Conservation (phyloP, 2,888 invertebrate species). For the Catocala sponsa region DNA sequence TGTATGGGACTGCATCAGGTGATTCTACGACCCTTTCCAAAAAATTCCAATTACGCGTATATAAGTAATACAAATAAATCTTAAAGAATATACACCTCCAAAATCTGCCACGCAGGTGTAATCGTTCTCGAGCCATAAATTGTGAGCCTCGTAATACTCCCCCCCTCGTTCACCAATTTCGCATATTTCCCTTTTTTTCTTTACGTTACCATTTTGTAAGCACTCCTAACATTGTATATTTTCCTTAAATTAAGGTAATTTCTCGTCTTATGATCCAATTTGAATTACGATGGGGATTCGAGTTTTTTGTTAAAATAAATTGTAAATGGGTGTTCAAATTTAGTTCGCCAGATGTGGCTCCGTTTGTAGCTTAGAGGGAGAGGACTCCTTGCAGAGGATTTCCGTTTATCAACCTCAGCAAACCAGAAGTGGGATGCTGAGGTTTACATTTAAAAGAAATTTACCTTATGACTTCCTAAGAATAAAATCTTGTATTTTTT, state of each 20-base stretch:
- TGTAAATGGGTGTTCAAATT: conserved; percentile 39
- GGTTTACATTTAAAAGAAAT: no score
- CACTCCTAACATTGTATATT: conserved; percentile 50
- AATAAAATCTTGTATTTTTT: no score
- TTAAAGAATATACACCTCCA: conserved; percentile 26
- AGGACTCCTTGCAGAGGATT: neutral
- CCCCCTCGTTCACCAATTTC: conserved; percentile 53
- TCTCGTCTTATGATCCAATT: conserved; percentile 57
- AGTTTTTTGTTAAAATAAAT: conserved; percentile 45
- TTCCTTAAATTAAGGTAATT: conserved; percentile 57
- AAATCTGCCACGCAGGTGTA: conserved; percentile 49
- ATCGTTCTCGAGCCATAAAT: conserved; percentile 49
- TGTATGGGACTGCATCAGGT: no score
- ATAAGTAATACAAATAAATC: conserved; percentile 44
- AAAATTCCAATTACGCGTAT: conserved; percentile 34
- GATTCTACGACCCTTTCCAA: no score
- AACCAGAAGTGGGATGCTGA: no score
- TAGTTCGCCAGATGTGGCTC: conserved; percentile 26
- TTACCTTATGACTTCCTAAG: no score
- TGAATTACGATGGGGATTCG: conserved; percentile 49
- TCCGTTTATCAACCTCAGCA: neutral
- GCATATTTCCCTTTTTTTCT: conserved; percentile 39
- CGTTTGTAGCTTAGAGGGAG: conserved; percentile 4
- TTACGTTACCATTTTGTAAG: conserved; percentile 42
- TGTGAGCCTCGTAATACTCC: conserved; percentile 49